Evolutionary conservation across 2,888 invertebrate genomes (phyloP).

Genomic region (Epinotia demarniana): DNA sequence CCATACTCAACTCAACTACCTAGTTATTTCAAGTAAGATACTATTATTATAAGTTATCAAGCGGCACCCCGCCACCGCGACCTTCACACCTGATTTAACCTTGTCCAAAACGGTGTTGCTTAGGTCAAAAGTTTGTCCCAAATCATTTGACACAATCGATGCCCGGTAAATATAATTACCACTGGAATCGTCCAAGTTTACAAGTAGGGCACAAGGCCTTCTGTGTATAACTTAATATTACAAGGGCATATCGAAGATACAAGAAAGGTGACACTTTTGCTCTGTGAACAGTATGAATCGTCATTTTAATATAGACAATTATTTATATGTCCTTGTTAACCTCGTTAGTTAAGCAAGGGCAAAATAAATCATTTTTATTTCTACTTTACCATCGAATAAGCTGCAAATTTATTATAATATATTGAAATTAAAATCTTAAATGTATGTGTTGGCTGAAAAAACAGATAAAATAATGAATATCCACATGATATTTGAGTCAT

Average conservation of each 20-base stretch:
- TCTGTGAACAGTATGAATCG: not conserved
- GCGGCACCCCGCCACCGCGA: slow-evolving; percentile 20
- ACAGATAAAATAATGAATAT: too few species aligned
- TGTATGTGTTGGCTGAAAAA: too few species aligned
- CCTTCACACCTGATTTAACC: slow-evolving; percentile 40
- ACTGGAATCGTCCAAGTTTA: slow-evolving; percentile 22
- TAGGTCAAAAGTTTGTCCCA: slow-evolving; percentile 39
- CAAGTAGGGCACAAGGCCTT: slow-evolving; percentile 26
- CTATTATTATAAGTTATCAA: slow-evolving; percentile 32
- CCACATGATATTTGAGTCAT: too few species aligned
- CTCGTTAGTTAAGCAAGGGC: not conserved
- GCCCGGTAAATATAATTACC: slow-evolving; percentile 29
- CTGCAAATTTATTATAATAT: too few species aligned
- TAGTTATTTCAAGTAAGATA: slow-evolving; percentile 33
- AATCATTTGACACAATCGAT: slow-evolving; percentile 37
- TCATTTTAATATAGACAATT: too few species aligned
- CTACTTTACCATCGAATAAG: too few species aligned
- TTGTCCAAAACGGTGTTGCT: slow-evolving; percentile 33
- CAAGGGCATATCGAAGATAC: not conserved
- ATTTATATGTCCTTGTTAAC: too few species aligned
- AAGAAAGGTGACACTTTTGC: not conserved
- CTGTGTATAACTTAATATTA: slow-evolving; percentile 16
- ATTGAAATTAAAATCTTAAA: too few species aligned
- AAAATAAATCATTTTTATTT: too few species aligned
- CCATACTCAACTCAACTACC: slow-evolving; percentile 18